Percentiles rank a stretch among this genome's conserved stretches.
These are phyloP conservation scores for Drosophila falleni DNA, from an alignment of 2,888 invertebrate species.

Conservation along the genomic window DNA sequence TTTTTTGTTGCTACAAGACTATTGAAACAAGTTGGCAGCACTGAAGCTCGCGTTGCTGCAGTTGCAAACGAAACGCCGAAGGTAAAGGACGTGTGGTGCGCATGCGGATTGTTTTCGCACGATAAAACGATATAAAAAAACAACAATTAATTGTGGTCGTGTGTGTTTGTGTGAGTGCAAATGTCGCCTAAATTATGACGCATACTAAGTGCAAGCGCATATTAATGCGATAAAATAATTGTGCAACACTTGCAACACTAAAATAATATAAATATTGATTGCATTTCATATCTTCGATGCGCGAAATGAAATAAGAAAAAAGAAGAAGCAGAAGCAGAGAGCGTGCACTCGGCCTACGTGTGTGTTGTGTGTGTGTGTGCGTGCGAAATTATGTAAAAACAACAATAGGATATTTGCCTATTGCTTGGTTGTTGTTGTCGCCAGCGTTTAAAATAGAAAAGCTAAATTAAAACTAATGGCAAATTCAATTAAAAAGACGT, in stretches of 20 bases:
- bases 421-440: constrained; percentile 39
- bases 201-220: constrained; percentile 63
- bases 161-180: constrained; percentile 47
- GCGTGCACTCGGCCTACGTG: constrained; percentile 62
- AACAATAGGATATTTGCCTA: constrained; percentile 61
- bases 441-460: constrained; percentile 30
- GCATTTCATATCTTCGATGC: constrained; percentile 29
- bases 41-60: constrained; percentile 21
- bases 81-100: constrained; percentile 33
- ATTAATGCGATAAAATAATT: constrained; percentile 44
- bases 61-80: constrained; percentile 63
- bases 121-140: constrained; percentile 35
- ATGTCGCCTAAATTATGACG: constrained; percentile 71
- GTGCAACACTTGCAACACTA: constrained; percentile 52
- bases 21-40: too few species aligned
- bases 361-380: constrained; percentile 33
- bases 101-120: constrained; percentile 33
- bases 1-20: too few species aligned
- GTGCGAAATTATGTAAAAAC: constrained; percentile 74
- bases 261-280: constrained; percentile 28
- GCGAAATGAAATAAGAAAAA: constrained; percentile 20
- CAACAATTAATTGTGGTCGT: constrained; percentile 38
- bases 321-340: constrained; percentile 57
- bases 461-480: constrained; percentile 50
- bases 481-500: constrained; percentile 38